Conservation (phyloP, 30 jellyfish, hydroid and myxozoan species). For the Morbakka virulenta region DNA sequence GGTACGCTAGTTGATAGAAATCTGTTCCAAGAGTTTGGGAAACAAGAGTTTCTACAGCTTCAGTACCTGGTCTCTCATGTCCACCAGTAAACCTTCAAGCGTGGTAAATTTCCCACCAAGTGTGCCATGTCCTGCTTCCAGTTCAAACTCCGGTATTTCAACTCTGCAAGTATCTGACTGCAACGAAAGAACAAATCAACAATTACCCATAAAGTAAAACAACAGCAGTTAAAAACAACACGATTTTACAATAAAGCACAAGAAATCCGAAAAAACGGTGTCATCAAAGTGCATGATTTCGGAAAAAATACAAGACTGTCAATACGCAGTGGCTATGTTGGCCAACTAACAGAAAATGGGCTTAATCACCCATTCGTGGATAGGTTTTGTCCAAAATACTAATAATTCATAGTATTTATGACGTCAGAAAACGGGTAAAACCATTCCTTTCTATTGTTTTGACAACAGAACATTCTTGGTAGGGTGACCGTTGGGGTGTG, state of each 20-base stretch:
- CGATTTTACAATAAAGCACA: not conserved
- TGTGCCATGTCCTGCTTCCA: conserved; percentile 68
- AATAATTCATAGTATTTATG: too few species aligned
- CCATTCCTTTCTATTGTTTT: too few species aligned
- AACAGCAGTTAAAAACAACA: not conserved
- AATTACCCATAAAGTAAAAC: not conserved
- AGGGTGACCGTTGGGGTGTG: too few species aligned
- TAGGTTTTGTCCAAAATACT: too few species aligned
- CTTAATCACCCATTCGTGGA: too few species aligned
- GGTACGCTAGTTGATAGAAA: too few species aligned
- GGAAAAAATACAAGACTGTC: not conserved
- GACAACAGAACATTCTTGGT: too few species aligned
- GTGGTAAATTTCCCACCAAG: conserved; percentile 87
- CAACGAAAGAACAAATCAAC: not conserved
- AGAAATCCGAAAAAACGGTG: not conserved
- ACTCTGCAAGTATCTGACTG: conserved; percentile 88
- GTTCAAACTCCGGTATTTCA: conserved; percentile 79
- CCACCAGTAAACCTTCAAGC: conserved; percentile 74
- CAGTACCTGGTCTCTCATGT: conserved; percentile 77
- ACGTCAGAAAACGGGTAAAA: too few species aligned
- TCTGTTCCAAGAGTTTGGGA: too few species aligned
- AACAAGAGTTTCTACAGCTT: not conserved
- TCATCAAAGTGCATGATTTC: not conserved
- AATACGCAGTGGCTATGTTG: not conserved
- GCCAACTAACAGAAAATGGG: not conserved